Evolutionary conservation across 2,797 vertebrate species (phyloP).

Genomic region (Cynodonichthys magdalenae): DNA sequence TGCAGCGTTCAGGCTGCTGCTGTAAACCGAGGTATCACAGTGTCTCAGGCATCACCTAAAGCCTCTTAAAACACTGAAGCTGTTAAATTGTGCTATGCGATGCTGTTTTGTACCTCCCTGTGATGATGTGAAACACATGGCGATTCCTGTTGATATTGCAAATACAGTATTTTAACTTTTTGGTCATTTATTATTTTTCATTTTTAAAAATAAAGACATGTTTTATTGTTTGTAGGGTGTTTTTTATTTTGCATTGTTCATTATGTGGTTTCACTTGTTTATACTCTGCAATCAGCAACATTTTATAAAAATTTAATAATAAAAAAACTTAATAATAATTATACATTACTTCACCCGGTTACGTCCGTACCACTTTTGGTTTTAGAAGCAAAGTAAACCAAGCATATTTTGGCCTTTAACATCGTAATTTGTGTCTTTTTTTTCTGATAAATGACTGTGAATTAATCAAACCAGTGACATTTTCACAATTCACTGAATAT

Average conservation of each 20-base stretch:
- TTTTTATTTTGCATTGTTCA: no score
- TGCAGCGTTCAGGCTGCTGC: slow-evolving; percentile 32
- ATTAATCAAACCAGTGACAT: slow-evolving; percentile 72
- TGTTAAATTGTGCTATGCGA: slow-evolving; percentile 31
- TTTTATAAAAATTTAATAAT: not conserved
- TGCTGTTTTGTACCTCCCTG: not conserved
- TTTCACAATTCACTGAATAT: slow-evolving; percentile 71
- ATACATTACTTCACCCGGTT: not conserved
- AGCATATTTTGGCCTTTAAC: slow-evolving; percentile 44
- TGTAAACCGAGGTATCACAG: slow-evolving; percentile 52
- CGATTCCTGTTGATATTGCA: no score
- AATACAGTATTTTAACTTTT: no score
- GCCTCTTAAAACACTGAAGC: slow-evolving; percentile 51
- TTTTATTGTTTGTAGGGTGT: no score
- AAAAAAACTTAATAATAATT: not conserved
- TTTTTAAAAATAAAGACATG: no score
- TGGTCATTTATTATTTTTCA: no score
- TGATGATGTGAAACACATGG: not conserved
- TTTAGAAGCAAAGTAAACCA: slow-evolving; percentile 26
- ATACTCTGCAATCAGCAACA: not conserved
- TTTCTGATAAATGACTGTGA: slow-evolving; percentile 53
- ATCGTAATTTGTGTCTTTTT: slow-evolving; percentile 44
- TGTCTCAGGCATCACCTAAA: slow-evolving; percentile 45
- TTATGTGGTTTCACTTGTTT: not conserved
- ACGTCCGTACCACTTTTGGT: slow-evolving; percentile 3